Evolutionary conservation across 2,797 vertebrate species (phyloP).

Genomic region (Scolopax bukidnonensis): DNA sequence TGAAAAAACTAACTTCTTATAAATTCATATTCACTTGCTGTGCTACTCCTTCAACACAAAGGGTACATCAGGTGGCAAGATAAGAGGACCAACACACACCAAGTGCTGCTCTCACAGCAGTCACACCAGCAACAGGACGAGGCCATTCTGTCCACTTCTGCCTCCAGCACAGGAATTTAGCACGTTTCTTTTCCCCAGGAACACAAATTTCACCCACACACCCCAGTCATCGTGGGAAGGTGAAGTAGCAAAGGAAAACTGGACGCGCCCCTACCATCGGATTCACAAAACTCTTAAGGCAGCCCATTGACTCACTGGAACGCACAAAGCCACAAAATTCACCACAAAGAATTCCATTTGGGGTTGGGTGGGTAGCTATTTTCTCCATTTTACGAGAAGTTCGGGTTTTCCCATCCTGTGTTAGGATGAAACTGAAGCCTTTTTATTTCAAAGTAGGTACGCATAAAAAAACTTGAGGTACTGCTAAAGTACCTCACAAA

Average conservation of each 20-base stretch:
- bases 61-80: fast-evolving
- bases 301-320: neutral
- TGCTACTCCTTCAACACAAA: neutral
- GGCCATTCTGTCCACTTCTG: fast-evolving
- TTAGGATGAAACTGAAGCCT: neutral
- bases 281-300: neutral
- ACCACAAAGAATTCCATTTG: neutral
- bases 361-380: fast-evolving
- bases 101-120: neutral
- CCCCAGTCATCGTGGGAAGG: fast-evolving
- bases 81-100: fast-evolving
- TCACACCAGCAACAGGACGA: fast-evolving
- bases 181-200: neutral
- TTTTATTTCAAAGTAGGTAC: fast-evolving
- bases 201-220: neutral
- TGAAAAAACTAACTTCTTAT: fast-evolving
- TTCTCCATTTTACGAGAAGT: fast-evolving
- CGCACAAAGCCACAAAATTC: neutral
- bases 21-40: neutral
- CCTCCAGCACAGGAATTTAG: fast-evolving
- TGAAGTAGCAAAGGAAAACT: neutral
- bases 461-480: fast-evolving
- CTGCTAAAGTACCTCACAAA: too few species aligned
- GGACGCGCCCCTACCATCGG: fast-evolving
- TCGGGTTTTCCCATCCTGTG: neutral